Evolutionary conservation across 2,113 vertebrate species (phyloP).

Genomic region (Addax nasomaculatus): DNA sequence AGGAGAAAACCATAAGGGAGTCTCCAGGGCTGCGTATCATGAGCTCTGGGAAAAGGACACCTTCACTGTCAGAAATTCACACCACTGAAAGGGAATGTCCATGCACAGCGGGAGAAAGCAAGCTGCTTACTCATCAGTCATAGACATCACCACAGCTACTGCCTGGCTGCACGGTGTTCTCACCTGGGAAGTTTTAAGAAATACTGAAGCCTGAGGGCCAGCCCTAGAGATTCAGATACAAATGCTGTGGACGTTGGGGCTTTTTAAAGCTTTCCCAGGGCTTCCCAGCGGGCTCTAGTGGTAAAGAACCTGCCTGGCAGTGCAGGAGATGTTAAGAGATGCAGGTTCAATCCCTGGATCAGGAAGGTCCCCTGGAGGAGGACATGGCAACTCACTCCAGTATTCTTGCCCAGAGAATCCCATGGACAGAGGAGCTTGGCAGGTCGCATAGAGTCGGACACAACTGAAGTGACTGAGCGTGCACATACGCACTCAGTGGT

Average conservation of each 20-base stretch:
- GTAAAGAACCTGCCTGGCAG: not conserved
- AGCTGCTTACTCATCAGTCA: not conserved
- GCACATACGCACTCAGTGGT: rapidly evolving
- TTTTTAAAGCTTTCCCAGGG: not conserved
- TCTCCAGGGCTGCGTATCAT: not conserved
- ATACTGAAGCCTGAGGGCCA: not conserved
- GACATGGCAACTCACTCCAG: not conserved
- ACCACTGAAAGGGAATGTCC: not conserved
- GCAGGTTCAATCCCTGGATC: not conserved
- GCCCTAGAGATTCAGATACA: not conserved
- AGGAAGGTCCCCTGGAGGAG: not conserved
- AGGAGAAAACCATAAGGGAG: not conserved
- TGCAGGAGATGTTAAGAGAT: not conserved
- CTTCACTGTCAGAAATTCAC: not conserved
- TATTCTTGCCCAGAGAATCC: not conserved
- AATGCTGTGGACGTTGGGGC: not conserved
- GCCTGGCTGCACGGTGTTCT: not conserved
- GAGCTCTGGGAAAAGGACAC: not conserved
- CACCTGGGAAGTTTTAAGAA: not conserved
- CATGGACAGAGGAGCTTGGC: not conserved
- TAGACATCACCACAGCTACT: not conserved
- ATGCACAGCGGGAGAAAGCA: not conserved
- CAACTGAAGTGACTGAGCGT: not conserved
- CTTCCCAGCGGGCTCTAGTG: not conserved
- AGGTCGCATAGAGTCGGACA: not conserved